Percentiles rank a stretch among this genome's conserved stretches.
Evolutionary conservation across 2,797 vertebrate genomes (phyloP).

Genomic region (Macropus fuliginosus): DNA sequence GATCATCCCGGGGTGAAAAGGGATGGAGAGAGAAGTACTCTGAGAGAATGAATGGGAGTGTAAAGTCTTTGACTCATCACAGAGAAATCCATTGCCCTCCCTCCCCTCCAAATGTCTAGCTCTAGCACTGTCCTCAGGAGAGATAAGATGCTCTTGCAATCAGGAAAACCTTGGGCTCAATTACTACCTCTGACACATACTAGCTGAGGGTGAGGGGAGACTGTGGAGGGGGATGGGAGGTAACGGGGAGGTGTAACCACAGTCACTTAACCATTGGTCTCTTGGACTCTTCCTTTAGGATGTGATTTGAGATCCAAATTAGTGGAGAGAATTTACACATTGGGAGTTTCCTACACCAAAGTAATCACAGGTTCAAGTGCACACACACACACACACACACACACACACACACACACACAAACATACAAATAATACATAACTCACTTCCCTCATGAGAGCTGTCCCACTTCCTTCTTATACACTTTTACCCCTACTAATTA

Average conservation of each 20-base stretch:
- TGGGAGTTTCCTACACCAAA: not conserved
- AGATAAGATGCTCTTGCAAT: not conserved
- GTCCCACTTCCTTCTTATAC: not conserved
- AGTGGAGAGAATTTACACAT: not conserved
- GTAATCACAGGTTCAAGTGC: not conserved
- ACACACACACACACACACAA: too few relatives aligned
- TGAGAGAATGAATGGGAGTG: not conserved
- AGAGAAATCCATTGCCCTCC: slow-evolving; percentile 30
- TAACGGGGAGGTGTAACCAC: not conserved
- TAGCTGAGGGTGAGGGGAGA: not conserved
- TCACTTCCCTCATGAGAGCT: not conserved
- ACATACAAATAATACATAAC: not conserved
- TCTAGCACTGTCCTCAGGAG: not conserved
- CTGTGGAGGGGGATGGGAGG: not conserved
- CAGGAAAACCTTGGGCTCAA: not conserved
- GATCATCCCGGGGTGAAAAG: not conserved
- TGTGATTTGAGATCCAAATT: not conserved
- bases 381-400: too few relatives aligned
- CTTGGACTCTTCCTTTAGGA: not conserved
- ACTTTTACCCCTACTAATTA: not conserved
- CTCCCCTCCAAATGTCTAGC: not conserved
- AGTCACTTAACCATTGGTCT: not conserved
- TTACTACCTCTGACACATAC: not conserved
- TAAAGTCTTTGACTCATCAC: not conserved
- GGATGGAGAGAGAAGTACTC: not conserved